Conservation (phyloP, 2,113 vertebrate species). For the Micronycteris hirsuta region DNA sequence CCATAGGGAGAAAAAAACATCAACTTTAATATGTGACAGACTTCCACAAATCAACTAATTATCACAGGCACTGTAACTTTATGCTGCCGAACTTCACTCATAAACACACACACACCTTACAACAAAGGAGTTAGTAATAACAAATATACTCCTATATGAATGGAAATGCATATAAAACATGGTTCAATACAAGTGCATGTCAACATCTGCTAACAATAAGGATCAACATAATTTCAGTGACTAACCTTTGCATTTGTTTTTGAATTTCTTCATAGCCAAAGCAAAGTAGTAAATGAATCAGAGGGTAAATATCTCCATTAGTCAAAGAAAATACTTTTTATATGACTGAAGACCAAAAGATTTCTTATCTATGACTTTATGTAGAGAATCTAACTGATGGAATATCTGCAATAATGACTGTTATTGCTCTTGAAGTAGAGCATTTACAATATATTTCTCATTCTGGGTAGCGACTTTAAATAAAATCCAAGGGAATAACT, state of each 20-base stretch:
- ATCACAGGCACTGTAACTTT: background rate
- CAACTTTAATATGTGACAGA: background rate
- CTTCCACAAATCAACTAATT: background rate
- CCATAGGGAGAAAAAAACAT: background rate
- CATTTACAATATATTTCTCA: background rate
- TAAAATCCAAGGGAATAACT: conserved; percentile 39
- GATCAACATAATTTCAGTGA: background rate
- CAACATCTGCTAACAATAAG: background rate
- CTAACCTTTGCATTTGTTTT: background rate
- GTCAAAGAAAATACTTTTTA: conserved; percentile 30
- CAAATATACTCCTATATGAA: background rate
- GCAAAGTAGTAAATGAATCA: conserved; percentile 19
- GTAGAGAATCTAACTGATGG: background rate
- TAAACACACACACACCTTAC: background rate
- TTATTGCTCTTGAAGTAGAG: conserved; percentile 30
- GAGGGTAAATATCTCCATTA: background rate
- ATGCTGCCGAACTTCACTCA: background rate
- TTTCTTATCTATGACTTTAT: conserved; percentile 6
- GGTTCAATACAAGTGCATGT: background rate
- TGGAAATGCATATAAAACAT: background rate
- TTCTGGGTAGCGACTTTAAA: conserved; percentile 26
- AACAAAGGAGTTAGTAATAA: background rate
- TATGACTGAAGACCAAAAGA: background rate
- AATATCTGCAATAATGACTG: background rate
- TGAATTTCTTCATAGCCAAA: background rate